Percentiles rank a stretch among this genome's conserved stretches.
phyloP scores from a whole-genome alignment of 2,113 vertebrate genomes.

The Psilopsiagon aymara region DNA sequence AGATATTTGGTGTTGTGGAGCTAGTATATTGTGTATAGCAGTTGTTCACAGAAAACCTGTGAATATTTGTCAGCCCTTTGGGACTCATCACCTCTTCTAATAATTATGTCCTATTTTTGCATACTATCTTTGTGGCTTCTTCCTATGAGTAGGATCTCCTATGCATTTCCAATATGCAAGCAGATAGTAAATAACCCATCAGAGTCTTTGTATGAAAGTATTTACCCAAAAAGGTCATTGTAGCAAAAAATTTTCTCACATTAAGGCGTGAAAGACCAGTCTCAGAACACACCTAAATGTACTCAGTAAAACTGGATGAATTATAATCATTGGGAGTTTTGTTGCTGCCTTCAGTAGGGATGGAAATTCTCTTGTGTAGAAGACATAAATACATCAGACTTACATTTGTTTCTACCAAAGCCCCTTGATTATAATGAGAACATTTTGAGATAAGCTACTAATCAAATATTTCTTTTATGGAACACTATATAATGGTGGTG shows the following conservation, averaged over 20 bases:
- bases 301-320: neutral
- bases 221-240: neutral
- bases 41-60: neutral
- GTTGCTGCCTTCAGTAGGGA: neutral
- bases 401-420: neutral
- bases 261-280: neutral
- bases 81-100: neutral
- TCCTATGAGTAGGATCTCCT: neutral
- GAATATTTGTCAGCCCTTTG: neutral
- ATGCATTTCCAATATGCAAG: neutral
- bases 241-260: neutral
- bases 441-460: neutral
- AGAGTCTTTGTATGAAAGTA: neutral
- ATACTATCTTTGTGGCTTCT: neutral
- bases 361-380: neutral
- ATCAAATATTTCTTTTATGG: neutral
- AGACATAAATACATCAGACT: neutral
- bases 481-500: neutral
- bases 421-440: neutral
- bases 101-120: neutral
- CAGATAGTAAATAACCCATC: neutral
- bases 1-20: neutral
- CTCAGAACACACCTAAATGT: neutral
- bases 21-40: neutral
- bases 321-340: neutral